Evolutionary conservation across 2,888 invertebrate species (phyloP), one percentile per base, ranked within the genome.

Genomic region (Monochamus alternatus): DNA sequence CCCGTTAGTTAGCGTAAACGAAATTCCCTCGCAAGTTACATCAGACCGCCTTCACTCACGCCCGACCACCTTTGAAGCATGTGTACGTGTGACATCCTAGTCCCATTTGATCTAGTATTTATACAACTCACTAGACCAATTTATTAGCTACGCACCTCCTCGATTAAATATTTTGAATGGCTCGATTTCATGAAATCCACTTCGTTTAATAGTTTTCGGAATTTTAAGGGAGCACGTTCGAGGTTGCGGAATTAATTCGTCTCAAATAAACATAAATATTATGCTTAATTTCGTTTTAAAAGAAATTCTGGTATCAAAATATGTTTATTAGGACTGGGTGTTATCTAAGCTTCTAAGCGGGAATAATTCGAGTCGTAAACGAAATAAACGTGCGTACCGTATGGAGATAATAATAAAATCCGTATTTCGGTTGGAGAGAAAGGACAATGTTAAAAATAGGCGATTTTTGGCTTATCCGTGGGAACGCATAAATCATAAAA

Each of bases 91-190:
- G 64, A 14, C 44, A n/a, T 47, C 64, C 22, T 64, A 47, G 55
- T 8, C 63, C n/a, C 32, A 44, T 64, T 64, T 44, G 43, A n/a
- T 22, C 47, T 47, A 64, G 64, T 64, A 64, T 64, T 64, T 64
- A 64, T 64, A 64, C 10, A 5, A 64, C 30, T 10, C 30, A n/a
- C 64, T 22, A 47, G 64, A 12, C 47, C 9, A 30, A 47, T 9
- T 44, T 22, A 64, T 47, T 60, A 43, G n/a, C 31, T 9, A 44
- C 14, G 47, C 22, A 44, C 44, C 64, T 47, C 30, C 64, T 44
- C 47, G 47, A 47, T 47, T 47, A 64, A 64, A 64, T 64, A 64
- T 64, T 64, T 64, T n/a, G 47, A 30, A n/a, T 2, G 31, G 30
- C 47, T 64, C 44, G 64, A 14, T 64, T 64, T 64, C 22, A 7